Base-by-base conservation (phyloP, 2,113 vertebrate species). In the Podiceps cristatus region DNA sequence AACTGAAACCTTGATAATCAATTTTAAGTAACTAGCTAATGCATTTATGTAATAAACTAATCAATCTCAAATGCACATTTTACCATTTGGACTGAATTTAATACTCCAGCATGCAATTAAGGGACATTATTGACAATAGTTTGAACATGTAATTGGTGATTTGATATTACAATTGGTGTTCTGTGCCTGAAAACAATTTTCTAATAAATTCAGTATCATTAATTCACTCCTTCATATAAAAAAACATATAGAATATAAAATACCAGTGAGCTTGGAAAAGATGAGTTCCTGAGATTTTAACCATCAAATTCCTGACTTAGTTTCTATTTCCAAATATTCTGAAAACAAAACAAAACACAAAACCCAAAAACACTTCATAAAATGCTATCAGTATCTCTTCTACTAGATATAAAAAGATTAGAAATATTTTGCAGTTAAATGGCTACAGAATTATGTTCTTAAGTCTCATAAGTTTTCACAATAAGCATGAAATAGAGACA, bases 41-140 rank as follows among this genome's bases (percentile, higher is more conserved):
- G 75, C 47, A 95, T 93, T 96, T 97, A 86, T 76, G 27, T 89
- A 90, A 96, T 95, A 96, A 96, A 95, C 78, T 93, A 95, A 97
- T 96, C 96, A 92, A 96, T 97, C 72, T 95, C 93, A 96, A 95
- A 94, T 84, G 53, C 50, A 69, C 86, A 86, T 92, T 88, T 88
- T 92, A 86, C 33, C 37, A 86, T 95, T 93, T 95, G 64, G 79
- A 74, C 75, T 97, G 64, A 97, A 96, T 94, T 93, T 95, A 96
- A 93, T 88, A 94, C n/a, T 29, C 20, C 72, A 81, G n/a, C 47
- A 53, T 91, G 58, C 63, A 95, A 95, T 95, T 96, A 96, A 91
- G 27, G 79, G 56, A 78, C 42, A 93, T 80, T 87, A 87, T 78
- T 97, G 87, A 95, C 79, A 90, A 58, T 52, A 18, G 11, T 86